These are phyloP conservation scores for Apis laboriosa DNA, from an alignment of 1,140 invertebrate species.

Conservation along the genomic window DNA sequence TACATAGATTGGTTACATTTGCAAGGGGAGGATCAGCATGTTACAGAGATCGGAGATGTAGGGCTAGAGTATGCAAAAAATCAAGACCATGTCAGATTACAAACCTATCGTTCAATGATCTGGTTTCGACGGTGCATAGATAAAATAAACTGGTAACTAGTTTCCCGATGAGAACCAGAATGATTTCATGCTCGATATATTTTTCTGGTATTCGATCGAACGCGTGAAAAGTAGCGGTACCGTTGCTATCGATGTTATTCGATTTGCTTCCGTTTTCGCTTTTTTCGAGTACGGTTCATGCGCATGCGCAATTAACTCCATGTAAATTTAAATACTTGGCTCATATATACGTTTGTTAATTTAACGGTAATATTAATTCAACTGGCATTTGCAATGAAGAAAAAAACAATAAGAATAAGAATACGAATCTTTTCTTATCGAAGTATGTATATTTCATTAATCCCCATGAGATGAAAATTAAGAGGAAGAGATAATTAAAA, in stretches of 20 bases:
- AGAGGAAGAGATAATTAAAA: too few relatives aligned
- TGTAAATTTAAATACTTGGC: too few relatives aligned
- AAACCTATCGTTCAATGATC: neutral
- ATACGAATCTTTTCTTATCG: too few relatives aligned
- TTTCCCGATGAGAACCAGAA: conserved; percentile 59
- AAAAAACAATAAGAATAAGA: neutral
- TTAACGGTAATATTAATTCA: too few relatives aligned
- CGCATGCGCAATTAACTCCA: neutral
- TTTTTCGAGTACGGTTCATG: neutral
- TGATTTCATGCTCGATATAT: conserved; percentile 67
- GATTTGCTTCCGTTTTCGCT: conserved; percentile 10
- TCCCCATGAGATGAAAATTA: too few relatives aligned
- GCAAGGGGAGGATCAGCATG: neutral
- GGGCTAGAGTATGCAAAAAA: too few relatives aligned
- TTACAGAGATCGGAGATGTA: neutral
- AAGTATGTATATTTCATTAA: too few relatives aligned
- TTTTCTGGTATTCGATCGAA: conserved; percentile 45
- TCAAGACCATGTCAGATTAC: neutral
- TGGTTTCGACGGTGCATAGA: neutral
- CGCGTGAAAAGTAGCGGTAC: conserved; percentile 35
- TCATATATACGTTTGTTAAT: too few relatives aligned
- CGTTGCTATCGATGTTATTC: conserved; percentile 2
- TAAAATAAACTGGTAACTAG: neutral
- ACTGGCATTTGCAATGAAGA: neutral
- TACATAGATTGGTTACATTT: neutral